phyloP scores from a whole-genome alignment of 2,113 vertebrate genomes.

The Pteropus alecto region DNA sequence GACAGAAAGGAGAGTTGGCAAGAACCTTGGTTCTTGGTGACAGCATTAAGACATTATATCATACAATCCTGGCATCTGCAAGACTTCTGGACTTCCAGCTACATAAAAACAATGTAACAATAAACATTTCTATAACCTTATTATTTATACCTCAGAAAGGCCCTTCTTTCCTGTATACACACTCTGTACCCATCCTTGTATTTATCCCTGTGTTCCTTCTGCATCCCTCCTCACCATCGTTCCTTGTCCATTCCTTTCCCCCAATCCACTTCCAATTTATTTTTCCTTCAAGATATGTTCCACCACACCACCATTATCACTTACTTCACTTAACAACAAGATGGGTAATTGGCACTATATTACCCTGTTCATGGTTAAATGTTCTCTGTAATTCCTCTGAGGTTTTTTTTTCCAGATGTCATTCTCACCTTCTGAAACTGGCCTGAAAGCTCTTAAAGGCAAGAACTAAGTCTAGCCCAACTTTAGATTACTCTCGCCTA shows the following conservation, averaged over 20 bases:
- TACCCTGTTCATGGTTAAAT: neutral
- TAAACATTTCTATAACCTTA: neutral
- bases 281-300: neutral
- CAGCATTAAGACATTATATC: neutral
- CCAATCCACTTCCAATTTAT: neutral
- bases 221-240: neutral
- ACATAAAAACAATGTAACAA: conserved; percentile 7
- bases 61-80: neutral
- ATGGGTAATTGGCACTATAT: neutral
- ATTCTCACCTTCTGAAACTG: neutral
- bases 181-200: neutral
- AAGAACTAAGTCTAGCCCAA: neutral
- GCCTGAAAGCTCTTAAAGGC: neutral
- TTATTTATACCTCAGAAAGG: conserved; percentile 17
- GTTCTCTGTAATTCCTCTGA: neutral
- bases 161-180: neutral
- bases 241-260: neutral
- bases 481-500: neutral
- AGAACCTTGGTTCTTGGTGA: neutral
- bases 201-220: neutral
- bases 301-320: neutral
- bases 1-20: neutral
- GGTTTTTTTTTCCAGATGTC: neutral
- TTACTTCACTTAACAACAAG: neutral
- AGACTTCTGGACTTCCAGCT: neutral